Evolutionary conservation across 2,797 vertebrate genomes (phyloP).

Genomic region (Parauchenoglanis punctatus): DNA sequence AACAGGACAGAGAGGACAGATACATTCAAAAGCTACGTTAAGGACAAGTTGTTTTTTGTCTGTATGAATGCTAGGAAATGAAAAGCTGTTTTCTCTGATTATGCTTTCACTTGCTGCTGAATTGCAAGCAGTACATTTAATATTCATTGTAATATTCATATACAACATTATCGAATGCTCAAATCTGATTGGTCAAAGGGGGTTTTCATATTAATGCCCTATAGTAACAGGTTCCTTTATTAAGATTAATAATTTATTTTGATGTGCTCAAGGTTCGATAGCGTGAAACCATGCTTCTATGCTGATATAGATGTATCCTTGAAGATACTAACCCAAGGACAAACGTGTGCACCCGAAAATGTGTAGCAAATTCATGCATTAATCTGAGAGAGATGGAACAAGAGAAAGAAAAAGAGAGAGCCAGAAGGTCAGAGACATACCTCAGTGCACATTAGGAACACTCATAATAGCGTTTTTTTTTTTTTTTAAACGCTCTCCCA

Average conservation of each 20-base stretch:
- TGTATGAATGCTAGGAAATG: not conserved
- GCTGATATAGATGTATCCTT: not conserved
- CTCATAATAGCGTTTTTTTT: conserved; percentile 31
- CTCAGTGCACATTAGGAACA: conserved; percentile 44
- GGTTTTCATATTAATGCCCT: not conserved
- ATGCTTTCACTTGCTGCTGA: not conserved
- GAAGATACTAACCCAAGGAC: not conserved
- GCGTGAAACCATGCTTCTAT: too few species aligned
- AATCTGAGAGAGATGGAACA: not conserved
- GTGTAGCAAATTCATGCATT: too few species aligned
- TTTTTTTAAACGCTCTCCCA: conserved; percentile 37
- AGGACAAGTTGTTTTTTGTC: conserved; percentile 10
- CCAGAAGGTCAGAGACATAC: not conserved
- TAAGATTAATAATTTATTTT: too few species aligned
- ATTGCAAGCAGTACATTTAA: not conserved
- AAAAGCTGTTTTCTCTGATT: not conserved
- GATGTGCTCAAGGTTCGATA: too few species aligned
- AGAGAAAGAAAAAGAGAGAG: not conserved
- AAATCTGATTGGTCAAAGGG: not conserved
- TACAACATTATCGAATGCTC: not conserved
- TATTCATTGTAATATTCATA: not conserved
- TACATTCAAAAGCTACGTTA: not conserved
- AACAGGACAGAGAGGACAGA: conserved; percentile 10
- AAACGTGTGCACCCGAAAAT: not conserved
- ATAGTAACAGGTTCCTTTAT: too few species aligned